Conservation (phyloP, 37 sponge, comb jelly and placozoan genomes). For the Corticium candelabrum region DNA sequence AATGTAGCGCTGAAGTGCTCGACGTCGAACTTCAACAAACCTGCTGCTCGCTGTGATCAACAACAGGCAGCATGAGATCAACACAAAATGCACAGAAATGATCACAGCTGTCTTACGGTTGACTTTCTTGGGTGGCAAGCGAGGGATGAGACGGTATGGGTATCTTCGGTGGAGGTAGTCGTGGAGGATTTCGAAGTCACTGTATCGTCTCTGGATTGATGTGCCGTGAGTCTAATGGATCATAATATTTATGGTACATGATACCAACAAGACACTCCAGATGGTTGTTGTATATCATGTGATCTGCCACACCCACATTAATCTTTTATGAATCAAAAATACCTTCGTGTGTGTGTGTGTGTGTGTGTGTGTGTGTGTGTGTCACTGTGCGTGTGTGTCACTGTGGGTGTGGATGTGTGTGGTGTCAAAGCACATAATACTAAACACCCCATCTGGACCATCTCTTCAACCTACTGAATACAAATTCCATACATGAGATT, state of each 20-base stretch:
- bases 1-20: constrained; percentile 52
- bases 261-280: too few relatives aligned
- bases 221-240: constrained; percentile 27
- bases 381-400: constrained; percentile 14
- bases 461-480: not conserved
- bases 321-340: too few relatives aligned
- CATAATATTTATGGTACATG: too few relatives aligned
- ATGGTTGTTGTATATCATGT: too few relatives aligned
- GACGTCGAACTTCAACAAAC: constrained; percentile 58
- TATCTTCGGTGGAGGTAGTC: constrained; percentile 64
- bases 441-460: too few relatives aligned
- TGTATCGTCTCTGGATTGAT: constrained; percentile 59
- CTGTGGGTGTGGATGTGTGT: too few relatives aligned
- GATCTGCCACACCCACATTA: too few relatives aligned
- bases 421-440: too few relatives aligned
- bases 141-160: constrained; percentile 71
- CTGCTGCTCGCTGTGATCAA: constrained; percentile 14
- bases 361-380: too few relatives aligned
- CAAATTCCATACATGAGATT: constrained; percentile 41
- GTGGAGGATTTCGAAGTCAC: constrained; percentile 78
- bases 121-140: constrained; percentile 83
- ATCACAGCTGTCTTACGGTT: constrained; percentile 28
- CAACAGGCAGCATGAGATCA: too few relatives aligned
- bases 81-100: not conserved
- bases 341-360: too few relatives aligned